A percentile compares a stretch with the other conserved stretches of the same genome.
Evolutionary conservation across 2,113 vertebrate genomes (phyloP).

Genomic region (Melanostigma gelatinosum): DNA sequence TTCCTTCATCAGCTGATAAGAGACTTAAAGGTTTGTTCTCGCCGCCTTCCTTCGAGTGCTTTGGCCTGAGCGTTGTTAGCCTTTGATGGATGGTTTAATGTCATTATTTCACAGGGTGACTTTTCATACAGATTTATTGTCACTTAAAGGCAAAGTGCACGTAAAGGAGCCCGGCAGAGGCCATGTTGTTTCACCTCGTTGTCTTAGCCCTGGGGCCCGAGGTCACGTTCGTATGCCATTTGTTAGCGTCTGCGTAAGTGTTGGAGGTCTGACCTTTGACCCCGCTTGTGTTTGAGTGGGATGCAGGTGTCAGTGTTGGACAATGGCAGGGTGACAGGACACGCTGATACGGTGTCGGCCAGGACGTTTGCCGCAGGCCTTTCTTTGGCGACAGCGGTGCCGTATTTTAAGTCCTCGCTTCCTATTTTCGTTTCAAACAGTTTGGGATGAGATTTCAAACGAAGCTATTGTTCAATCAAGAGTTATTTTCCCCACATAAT

Average conservation of each 20-base stretch:
- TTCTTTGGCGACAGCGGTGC: background rate
- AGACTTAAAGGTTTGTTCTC: constrained; percentile 71
- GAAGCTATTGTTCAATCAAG: background rate
- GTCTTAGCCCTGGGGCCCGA: constrained; percentile 51
- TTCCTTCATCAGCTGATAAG: constrained; percentile 72
- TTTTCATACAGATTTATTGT: constrained; percentile 62
- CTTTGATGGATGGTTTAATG: constrained; percentile 65
- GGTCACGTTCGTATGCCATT: constrained; percentile 59
- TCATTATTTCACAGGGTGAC: constrained; percentile 57
- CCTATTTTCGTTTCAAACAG: background rate
- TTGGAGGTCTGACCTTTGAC: constrained; percentile 72
- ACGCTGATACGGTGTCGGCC: constrained; percentile 40
- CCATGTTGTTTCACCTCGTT: constrained; percentile 42
- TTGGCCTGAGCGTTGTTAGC: constrained; percentile 66
- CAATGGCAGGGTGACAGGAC: constrained; percentile 63
- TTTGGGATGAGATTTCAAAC: background rate
- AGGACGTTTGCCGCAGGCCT: constrained; percentile 40
- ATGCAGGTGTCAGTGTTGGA: constrained; percentile 69
- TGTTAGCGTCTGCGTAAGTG: constrained; percentile 56
- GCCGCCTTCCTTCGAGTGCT: constrained; percentile 48
- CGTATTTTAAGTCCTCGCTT: background rate
- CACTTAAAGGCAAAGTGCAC: constrained; percentile 1
- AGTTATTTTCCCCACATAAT: constrained; percentile 1
- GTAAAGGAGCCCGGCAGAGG: constrained; percentile 9
- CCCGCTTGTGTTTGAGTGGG: constrained; percentile 67